phyloP scores from a whole-genome alignment of 2,113 vertebrate genomes.

The Pelmatolapia mariae region DNA sequence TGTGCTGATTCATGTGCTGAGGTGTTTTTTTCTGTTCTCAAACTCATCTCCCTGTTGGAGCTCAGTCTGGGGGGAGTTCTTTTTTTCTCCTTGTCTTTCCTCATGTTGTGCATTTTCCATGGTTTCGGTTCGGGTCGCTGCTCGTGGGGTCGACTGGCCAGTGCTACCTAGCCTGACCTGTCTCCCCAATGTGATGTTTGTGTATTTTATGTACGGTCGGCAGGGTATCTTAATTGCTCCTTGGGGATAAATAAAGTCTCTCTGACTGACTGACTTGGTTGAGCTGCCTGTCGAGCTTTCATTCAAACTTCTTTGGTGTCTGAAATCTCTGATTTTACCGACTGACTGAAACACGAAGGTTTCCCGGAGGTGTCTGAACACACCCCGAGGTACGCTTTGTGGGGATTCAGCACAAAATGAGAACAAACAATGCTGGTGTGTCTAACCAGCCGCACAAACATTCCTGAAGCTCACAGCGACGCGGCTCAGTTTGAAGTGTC shows the following conservation, averaged over 20 bases:
- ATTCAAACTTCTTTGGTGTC: neutral
- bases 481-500: neutral
- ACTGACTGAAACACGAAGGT: neutral
- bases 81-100: neutral
- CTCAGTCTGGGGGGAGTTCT: too few species aligned
- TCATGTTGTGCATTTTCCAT: neutral
- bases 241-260: neutral
- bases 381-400: neutral
- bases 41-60: neutral
- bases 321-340: neutral
- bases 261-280: neutral
- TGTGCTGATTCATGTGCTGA: fast-evolving
- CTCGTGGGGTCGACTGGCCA: neutral
- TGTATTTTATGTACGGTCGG: neutral
- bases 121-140: neutral
- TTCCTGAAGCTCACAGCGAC: neutral
- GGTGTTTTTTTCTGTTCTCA: too few species aligned
- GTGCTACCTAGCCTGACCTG: fast-evolving
- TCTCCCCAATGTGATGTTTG: neutral
- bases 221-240: neutral
- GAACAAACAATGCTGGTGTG: neutral
- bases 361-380: neutral
- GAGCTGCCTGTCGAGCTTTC: neutral
- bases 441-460: neutral
- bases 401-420: neutral